Percentiles rank a stretch among this genome's conserved stretches.
Conservation (phyloP, 2,888 invertebrate species). For the Drosophila suboccidentalis region DNA sequence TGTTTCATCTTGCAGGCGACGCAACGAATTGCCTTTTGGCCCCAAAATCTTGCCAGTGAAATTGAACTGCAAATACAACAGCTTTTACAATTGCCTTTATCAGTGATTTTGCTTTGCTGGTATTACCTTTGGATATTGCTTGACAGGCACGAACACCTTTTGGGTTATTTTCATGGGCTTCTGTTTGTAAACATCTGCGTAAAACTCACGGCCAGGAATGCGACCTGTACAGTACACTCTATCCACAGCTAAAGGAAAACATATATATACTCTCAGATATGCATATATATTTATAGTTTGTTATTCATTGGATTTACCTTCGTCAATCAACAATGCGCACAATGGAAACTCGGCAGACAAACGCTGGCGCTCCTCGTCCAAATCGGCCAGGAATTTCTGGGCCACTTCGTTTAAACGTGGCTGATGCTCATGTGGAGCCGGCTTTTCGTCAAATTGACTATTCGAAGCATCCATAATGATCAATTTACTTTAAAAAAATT, state of each 20-base stretch:
- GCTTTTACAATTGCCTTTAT: no score
- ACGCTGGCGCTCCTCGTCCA: constrained; percentile 78
- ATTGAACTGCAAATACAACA: constrained; percentile 90
- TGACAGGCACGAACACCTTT: constrained; percentile 84
- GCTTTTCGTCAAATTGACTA: constrained; percentile 62
- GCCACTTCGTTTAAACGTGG: constrained; percentile 83
- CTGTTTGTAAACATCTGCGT: constrained; percentile 91
- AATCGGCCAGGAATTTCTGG: constrained; percentile 81
- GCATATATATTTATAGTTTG: neutral
- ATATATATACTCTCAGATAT: neutral
- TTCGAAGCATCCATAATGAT: constrained; percentile 54
- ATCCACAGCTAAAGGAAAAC: constrained; percentile 88
- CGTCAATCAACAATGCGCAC: constrained; percentile 81
- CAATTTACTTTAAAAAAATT: constrained; percentile 16
- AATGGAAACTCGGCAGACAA: constrained; percentile 79
- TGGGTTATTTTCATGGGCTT: constrained; percentile 84
- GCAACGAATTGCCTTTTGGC: constrained; percentile 97
- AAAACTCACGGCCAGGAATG: constrained; percentile 89
- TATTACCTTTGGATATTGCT: constrained; percentile 85
- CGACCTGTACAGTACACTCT: constrained; percentile 90
- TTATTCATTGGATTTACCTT: constrained; percentile 63
- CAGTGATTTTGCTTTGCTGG: no score
- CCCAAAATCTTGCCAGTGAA: constrained; percentile 97
- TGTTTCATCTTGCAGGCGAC: constrained; percentile 96
- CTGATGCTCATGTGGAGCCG: constrained; percentile 64